Conservation (phyloP, 2,113 vertebrate species). For the Lates calcarifer region DNA sequence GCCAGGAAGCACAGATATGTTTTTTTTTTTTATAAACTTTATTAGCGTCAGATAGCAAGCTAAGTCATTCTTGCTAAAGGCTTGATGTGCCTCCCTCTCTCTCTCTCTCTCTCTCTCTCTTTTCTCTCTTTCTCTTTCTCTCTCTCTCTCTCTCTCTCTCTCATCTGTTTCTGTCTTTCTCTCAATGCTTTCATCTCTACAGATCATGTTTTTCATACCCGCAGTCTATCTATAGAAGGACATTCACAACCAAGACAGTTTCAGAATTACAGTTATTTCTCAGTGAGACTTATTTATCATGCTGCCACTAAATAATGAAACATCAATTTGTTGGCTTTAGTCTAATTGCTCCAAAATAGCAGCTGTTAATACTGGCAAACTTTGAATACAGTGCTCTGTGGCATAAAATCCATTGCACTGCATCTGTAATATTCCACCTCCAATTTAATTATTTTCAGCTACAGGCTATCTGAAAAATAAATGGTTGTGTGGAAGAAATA, state of each 20-base stretch:
- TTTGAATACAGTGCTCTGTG: slow-evolving; percentile 2
- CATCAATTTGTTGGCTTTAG: background rate
- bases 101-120: slow-evolving; percentile 10
- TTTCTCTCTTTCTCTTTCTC: slow-evolving; percentile 51
- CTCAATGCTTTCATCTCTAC: slow-evolving; percentile 50
- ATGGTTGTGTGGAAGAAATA: background rate
- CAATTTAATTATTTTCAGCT: slow-evolving; percentile 15
- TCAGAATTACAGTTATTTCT: slow-evolving; percentile 10
- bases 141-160: slow-evolving; percentile 29
- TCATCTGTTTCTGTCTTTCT: slow-evolving; percentile 41
- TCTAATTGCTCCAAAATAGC: background rate
- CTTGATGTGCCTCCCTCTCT: slow-evolving; percentile 29
- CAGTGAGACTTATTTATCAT: slow-evolving; percentile 10
- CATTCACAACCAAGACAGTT: background rate
- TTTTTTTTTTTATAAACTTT: slow-evolving; percentile 57
- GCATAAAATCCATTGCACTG: background rate
- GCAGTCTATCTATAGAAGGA: background rate
- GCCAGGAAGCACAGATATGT: slow-evolving; percentile 44
- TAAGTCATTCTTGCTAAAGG: slow-evolving; percentile 50
- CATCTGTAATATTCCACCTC: background rate
- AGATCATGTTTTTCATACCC: slow-evolving; percentile 39
- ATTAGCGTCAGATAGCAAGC: slow-evolving; percentile 47
- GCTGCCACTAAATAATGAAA: slow-evolving; percentile 25
- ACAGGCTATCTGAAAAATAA: slow-evolving; percentile 5
- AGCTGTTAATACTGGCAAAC: background rate